Percentiles rank a stretch among this genome's conserved stretches.
Conservation (phyloP, 2,113 vertebrate genomes). For the Hipposideros armiger region DNA sequence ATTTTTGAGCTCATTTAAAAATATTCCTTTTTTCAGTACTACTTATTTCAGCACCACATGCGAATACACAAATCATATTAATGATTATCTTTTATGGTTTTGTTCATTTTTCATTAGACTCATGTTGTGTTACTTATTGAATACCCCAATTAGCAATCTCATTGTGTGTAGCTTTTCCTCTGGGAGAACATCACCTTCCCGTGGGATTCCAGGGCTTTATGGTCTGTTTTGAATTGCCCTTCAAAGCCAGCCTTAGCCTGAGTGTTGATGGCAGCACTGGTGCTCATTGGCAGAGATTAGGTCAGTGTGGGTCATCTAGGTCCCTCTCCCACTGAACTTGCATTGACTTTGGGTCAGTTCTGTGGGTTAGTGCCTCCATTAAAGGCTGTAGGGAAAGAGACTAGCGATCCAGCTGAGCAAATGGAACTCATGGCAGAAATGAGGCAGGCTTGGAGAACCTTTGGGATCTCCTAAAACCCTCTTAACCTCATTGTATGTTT, state of each 20-base stretch:
- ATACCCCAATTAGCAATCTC: not conserved
- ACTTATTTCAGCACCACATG: not conserved
- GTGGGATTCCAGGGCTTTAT: not conserved
- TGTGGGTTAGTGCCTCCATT: not conserved
- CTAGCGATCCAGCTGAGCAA: slow-evolving; percentile 3
- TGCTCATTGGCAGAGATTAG: not conserved
- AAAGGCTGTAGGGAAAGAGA: not conserved
- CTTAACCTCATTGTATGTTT: not conserved
- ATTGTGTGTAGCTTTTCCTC: not conserved
- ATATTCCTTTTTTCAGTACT: not conserved
- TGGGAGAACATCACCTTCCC: not conserved
- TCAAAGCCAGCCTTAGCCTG: not conserved
- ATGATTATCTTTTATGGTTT: slow-evolving; percentile 9
- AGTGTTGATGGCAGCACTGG: not conserved
- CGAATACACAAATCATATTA: not conserved
- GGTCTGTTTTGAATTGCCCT: not conserved
- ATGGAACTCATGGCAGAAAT: not conserved
- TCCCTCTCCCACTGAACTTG: not conserved
- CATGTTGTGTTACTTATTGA: not conserved
- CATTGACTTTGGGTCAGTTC: not conserved
- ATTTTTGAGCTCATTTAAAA: slow-evolving; percentile 33
- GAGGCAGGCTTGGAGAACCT: not conserved
- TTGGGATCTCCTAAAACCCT: not conserved
- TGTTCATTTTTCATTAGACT: not conserved
- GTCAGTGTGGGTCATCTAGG: not conserved